These are phyloP conservation scores for Aplochiton taeniatus DNA, from an alignment of 2,797 vertebrate species.

Conservation along the genomic window DNA sequence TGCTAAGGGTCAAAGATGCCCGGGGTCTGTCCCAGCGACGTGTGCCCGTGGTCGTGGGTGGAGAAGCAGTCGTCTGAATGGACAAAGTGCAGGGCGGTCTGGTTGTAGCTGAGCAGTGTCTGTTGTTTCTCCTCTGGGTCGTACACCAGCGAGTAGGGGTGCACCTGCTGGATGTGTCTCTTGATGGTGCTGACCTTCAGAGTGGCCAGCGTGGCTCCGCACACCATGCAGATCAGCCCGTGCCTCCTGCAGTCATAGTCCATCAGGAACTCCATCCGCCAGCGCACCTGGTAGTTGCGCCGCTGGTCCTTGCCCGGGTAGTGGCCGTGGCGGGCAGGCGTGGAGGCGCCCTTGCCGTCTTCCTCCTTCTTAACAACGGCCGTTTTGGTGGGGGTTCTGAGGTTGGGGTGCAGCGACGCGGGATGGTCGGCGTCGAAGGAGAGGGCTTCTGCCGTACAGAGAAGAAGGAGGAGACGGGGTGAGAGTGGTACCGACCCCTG, in stretches of 20 bases:
- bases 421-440: slow-evolving; percentile 17
- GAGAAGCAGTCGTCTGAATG: slow-evolving; percentile 76
- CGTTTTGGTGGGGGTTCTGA: slow-evolving; percentile 30
- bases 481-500: neutral
- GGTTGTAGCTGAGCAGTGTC: slow-evolving; percentile 81
- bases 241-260: slow-evolving; percentile 87
- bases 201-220: slow-evolving; percentile 80
- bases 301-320: slow-evolving; percentile 84
- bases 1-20: slow-evolving; percentile 58
- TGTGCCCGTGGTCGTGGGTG: slow-evolving; percentile 64
- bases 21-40: slow-evolving; percentile 17
- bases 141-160: slow-evolving; percentile 86
- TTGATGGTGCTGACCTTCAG: slow-evolving; percentile 87
- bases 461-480: neutral
- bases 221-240: slow-evolving; percentile 87
- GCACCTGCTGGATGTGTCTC: slow-evolving; percentile 88
- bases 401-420: slow-evolving; percentile 20
- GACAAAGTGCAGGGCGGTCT: slow-evolving; percentile 74
- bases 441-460: slow-evolving; percentile 46
- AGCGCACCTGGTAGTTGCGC: slow-evolving; percentile 87
- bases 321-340: slow-evolving; percentile 63
- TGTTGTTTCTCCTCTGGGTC: slow-evolving; percentile 79
- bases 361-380: slow-evolving; percentile 38
- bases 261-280: slow-evolving; percentile 89
- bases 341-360: slow-evolving; percentile 12